Percentiles rank a stretch among this genome's conserved stretches.
phyloP scores from a whole-genome alignment of 30 jellyfish, hydroid and myxozoan species.

The Clytia hemisphaerica region DNA sequence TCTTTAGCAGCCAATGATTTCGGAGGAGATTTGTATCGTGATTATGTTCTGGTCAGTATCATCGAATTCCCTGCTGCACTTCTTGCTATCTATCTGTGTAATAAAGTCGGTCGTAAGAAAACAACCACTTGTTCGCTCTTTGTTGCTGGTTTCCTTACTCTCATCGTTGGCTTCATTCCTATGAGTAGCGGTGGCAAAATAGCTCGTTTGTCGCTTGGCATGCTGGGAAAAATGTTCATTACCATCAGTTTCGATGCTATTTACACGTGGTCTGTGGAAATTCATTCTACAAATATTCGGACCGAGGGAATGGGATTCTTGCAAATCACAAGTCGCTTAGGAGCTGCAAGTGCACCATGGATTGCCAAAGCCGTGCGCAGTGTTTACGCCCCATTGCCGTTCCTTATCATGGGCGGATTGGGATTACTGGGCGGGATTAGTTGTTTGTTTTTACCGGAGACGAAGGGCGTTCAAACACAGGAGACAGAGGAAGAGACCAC shows the following conservation, averaged over 20 bases:
- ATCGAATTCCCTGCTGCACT: constrained; percentile 75
- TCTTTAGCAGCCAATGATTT: constrained; percentile 82
- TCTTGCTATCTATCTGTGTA: constrained; percentile 45
- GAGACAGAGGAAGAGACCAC: constrained; percentile 45
- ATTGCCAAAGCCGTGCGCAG: constrained; percentile 42
- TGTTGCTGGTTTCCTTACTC: constrained; percentile 46
- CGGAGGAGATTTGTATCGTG: constrained; percentile 61
- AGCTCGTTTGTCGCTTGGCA: constrained; percentile 40
- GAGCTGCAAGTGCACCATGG: constrained; percentile 85
- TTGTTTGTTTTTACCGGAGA: constrained; percentile 44
- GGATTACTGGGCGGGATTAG: constrained; percentile 30
- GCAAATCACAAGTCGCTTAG: constrained; percentile 63
- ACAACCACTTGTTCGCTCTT: constrained; percentile 43
- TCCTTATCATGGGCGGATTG: constrained; percentile 38
- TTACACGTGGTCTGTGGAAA: constrained; percentile 82
- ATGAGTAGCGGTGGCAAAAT: constrained; percentile 27
- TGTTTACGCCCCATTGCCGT: constrained; percentile 33
- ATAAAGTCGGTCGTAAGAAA: constrained; percentile 68
- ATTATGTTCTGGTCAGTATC: constrained; percentile 50
- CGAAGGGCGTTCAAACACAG: constrained; percentile 39
- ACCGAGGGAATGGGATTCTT: constrained; percentile 65
- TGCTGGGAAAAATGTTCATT: constrained; percentile 63
- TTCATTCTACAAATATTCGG: constrained; percentile 57
- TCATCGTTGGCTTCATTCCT: constrained; percentile 62
- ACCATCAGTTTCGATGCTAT: constrained; percentile 50